Conservation (phyloP, 2,113 vertebrate genomes). For the Caloenas nicobarica region DNA sequence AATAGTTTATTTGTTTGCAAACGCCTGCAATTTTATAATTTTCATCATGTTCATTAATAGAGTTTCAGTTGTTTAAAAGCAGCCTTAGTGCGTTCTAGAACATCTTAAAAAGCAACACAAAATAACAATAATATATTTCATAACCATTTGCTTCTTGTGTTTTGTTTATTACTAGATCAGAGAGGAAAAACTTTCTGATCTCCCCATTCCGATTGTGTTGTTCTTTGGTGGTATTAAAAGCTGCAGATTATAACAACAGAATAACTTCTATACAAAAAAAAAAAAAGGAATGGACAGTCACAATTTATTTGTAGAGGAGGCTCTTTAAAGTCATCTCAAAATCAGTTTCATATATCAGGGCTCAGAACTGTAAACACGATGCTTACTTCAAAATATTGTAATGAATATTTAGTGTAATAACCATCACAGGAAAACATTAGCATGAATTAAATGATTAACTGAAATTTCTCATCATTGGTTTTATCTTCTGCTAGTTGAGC, state of each 20-base stretch:
- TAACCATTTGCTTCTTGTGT: neutral
- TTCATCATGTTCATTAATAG: neutral
- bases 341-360: neutral
- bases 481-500: neutral
- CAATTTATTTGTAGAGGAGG: neutral
- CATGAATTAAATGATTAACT: neutral
- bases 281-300: neutral
- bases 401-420: neutral
- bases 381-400: neutral
- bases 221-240: neutral
- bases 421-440: neutral
- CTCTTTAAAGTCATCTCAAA: neutral
- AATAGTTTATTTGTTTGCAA: neutral
- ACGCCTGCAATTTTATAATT: neutral
- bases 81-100: neutral
- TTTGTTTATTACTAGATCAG: neutral
- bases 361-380: neutral
- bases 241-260: neutral
- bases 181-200: neutral
- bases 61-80: neutral
- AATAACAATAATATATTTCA: neutral
- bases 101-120: neutral
- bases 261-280: neutral
- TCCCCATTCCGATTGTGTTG: neutral
- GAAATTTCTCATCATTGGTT: neutral